Percentiles rank a stretch among this genome's conserved stretches.
phyloP scores from a whole-genome alignment of 2,797 vertebrate genomes.

The Chelon auratus region DNA sequence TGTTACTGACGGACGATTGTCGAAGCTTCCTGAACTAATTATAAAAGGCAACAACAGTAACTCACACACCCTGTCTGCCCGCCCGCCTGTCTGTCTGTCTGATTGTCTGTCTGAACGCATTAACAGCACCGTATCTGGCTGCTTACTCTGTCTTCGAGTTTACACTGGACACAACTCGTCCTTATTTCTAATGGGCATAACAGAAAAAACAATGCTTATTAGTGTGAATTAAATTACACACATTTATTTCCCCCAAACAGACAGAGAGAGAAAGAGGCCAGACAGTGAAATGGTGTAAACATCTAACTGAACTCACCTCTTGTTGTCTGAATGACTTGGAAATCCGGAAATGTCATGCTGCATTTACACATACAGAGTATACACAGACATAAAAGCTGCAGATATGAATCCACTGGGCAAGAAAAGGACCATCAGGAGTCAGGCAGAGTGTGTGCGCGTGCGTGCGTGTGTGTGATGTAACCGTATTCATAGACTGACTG shows the following conservation, averaged over 20 bases:
- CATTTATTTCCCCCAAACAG: neutral
- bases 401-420: conserved; percentile 61
- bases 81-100: conserved; percentile 43
- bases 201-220: neutral
- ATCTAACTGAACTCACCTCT: conserved; percentile 49
- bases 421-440: conserved; percentile 29
- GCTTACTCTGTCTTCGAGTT: neutral
- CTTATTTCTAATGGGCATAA: neutral
- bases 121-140: neutral
- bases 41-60: conserved; percentile 99
- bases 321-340: conserved; percentile 60
- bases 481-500: conserved; percentile 54
- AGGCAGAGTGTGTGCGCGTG: neutral
- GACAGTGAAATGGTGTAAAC: conserved; percentile 43
- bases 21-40: conserved; percentile 98
- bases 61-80: conserved; percentile 86
- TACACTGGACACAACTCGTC: neutral
- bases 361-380: conserved; percentile 58
- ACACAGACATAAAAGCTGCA: conserved; percentile 61
- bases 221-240: neutral
- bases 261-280: conserved; percentile 35
- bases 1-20: conserved; percentile 98
- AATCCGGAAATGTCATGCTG: conserved; percentile 63
- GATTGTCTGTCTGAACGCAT: neutral
- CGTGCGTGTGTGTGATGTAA: conserved; percentile 41